Base-by-base conservation (phyloP, 2,888 invertebrate species). In the Argynnis bischoffii region DNA sequence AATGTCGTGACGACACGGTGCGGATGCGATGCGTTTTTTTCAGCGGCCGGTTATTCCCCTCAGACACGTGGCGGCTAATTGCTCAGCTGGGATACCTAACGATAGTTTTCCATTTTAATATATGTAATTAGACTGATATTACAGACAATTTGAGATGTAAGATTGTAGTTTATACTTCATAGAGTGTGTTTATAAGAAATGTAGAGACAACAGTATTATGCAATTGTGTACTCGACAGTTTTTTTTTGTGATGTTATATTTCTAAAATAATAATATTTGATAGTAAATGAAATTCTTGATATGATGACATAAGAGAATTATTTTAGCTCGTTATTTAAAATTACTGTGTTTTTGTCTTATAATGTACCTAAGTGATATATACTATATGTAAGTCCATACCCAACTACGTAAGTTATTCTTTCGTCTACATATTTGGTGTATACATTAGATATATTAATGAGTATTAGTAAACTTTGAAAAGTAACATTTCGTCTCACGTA, bases 61-160 rank as follows among this genome's bases (percentile, higher is more conserved):
- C 81, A 80, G 83, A 87, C 90, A 90, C 90, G 90, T 88, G 83
- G 81, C 77, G 83, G 85, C 89, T 92, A 92, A 92, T 92, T 92
- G 86, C 90, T 88, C 92, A 92, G 92, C 92, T 92, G 92, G 85
- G 89, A 77, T 79, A 81, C 82, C 80, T 79, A 86, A 86, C 78
- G 78, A 81, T 84, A 84, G 85, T 86, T 86, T 86, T 85, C 86
- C 85, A 88, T 86, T 89, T 67, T 59, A 65, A 71, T 69, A 65
- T 72, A 68, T 60, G 48, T 66, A 66, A 51, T 55, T 51, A 56
- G 13, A 53, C 59, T 14, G 11, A 55, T 64, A 18, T 56, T 41
- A 61, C 60, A 3, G 46, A 56, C 6, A 55, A 54, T 47, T 51
- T 53, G 11, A 31, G 6, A 54, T 21, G 31, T n/a, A 31, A 50